Evolutionary conservation across 1,140 invertebrate genomes (phyloP).

Genomic region (Bacillus rossius): DNA sequence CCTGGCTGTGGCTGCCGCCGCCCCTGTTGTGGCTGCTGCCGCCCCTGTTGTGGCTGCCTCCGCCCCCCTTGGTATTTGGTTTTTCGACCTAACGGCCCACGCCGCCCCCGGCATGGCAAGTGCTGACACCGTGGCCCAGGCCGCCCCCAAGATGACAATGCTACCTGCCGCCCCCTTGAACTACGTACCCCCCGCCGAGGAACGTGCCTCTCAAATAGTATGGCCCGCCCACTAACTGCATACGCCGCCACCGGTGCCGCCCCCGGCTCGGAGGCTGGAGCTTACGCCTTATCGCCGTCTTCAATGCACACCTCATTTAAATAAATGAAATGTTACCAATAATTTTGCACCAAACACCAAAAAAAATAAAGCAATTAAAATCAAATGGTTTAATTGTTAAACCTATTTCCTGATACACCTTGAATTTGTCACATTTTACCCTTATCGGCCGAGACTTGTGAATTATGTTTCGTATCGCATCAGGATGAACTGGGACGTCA

Average conservation of each 20-base stretch:
- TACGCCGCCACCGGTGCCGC: slow-evolving; percentile 17
- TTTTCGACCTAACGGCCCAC: not conserved
- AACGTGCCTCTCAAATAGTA: slow-evolving; percentile 25
- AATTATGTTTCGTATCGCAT: too few species aligned
- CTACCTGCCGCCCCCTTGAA: too few species aligned
- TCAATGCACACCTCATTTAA: slow-evolving; percentile 12
- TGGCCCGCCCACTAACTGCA: slow-evolving; percentile 28
- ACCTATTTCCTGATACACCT: not conserved
- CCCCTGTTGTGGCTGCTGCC: too few species aligned
- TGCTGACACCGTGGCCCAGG: not conserved
- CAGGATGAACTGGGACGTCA: too few species aligned
- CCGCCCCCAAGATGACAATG: too few species aligned
- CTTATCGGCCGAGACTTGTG: not conserved
- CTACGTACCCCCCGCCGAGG: slow-evolving; percentile 23
- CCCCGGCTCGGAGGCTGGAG: not conserved
- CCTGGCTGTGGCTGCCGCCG: too few species aligned
- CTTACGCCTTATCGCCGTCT: not conserved
- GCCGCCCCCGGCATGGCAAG: too few species aligned
- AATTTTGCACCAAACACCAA: too few species aligned
- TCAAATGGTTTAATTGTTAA: not conserved
- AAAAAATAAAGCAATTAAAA: not conserved
- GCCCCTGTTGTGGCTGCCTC: not conserved
- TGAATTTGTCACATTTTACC: not conserved
- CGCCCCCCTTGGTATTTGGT: not conserved
- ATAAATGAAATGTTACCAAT: too few species aligned